A percentile compares a stretch with the other conserved stretches of the same genome.
These are phyloP conservation scores for Amblyornis subalaris DNA, from an alignment of 2,113 vertebrate species.

Conservation along the genomic window DNA sequence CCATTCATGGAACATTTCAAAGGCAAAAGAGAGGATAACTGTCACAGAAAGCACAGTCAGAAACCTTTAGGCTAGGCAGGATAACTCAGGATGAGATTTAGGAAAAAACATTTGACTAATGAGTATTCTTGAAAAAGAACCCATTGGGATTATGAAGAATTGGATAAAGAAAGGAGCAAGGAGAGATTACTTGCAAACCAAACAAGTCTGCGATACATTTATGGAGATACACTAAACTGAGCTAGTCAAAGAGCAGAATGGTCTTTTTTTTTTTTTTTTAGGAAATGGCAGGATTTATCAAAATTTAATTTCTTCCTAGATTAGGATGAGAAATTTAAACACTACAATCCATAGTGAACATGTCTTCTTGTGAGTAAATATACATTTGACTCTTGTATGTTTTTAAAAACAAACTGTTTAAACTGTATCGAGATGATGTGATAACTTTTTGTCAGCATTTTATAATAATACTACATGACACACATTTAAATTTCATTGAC, in stretches of 20 bases:
- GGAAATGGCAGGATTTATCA: neutral
- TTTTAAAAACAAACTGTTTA: neutral
- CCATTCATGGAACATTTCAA: neutral
- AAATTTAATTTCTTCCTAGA: neutral
- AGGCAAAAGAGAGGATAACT: conserved; percentile 2
- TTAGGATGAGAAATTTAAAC: neutral
- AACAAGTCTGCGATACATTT: neutral
- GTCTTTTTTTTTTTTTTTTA: neutral
- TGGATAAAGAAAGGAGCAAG: neutral
- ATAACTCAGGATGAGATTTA: neutral
- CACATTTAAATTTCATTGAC: neutral
- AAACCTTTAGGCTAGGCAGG: neutral
- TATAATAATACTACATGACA: neutral
- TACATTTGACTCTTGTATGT: neutral
- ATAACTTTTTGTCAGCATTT: neutral
- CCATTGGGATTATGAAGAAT: neutral
- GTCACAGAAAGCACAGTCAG: neutral
- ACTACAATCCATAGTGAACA: neutral
- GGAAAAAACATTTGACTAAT: neutral
- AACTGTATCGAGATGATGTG: neutral
- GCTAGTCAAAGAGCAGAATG: neutral
- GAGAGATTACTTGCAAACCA: neutral
- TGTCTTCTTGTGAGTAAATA: neutral
- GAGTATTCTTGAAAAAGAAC: neutral
- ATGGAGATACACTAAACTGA: neutral